Evolutionary conservation across 2,888 invertebrate genomes (phyloP).

Genomic region (Tetanocera ferruginea): DNA sequence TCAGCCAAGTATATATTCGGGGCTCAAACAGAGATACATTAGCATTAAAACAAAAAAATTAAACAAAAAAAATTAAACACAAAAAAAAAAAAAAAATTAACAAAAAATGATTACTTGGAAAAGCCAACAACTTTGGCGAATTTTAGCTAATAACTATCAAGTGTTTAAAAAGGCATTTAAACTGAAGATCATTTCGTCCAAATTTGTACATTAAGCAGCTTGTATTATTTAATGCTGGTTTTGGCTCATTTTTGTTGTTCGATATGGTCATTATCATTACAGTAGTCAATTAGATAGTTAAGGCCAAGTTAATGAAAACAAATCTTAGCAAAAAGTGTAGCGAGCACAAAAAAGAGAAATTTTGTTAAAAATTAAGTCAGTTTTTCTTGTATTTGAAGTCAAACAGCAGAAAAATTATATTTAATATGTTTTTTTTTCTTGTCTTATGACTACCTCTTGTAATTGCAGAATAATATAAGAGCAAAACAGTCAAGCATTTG

Average conservation of each 20-base stretch:
- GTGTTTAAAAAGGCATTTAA: too few species aligned
- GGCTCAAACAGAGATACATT: neutral
- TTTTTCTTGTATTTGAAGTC: neutral
- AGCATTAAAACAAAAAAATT: neutral
- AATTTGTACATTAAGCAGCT: neutral
- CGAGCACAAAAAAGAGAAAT: conserved; percentile 15
- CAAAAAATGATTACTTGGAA: neutral
- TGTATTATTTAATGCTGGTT: neutral
- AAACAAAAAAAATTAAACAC: neutral
- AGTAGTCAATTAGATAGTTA: neutral
- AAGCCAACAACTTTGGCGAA: too few species aligned
- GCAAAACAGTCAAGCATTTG: neutral
- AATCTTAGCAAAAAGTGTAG: neutral
- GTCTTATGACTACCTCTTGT: too few species aligned
- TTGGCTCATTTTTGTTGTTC: too few species aligned
- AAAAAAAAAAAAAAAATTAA: neutral
- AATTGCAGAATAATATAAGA: neutral
- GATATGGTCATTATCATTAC: neutral
- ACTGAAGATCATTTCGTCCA: neutral
- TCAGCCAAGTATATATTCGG: neutral
- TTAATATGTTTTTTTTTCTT: too few species aligned
- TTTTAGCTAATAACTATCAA: too few species aligned
- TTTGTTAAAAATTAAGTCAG: neutral
- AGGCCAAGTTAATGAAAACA: conserved; percentile 10
- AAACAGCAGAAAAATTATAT: neutral